A percentile compares a stretch with the other conserved stretches of the same genome.
phyloP scores from a whole-genome alignment of 2,888 invertebrate species.

The Hypena proboscidalis region DNA sequence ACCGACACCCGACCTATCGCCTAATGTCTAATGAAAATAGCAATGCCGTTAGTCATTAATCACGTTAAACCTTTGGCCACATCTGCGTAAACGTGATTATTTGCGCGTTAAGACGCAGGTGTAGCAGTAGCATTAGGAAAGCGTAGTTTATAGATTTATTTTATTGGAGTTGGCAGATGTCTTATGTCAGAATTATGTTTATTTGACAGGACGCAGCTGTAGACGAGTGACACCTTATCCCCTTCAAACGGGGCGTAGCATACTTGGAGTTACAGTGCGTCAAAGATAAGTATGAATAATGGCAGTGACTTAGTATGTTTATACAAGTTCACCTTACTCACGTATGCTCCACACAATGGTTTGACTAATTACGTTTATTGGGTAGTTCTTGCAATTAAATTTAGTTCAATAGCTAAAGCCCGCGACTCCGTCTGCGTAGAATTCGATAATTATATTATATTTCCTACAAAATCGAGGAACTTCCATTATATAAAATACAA shows the following conservation, averaged over 20 bases:
- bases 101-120: too few relatives aligned
- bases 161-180: slow-evolving; percentile 71
- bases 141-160: slow-evolving; percentile 63
- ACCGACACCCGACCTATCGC: too few relatives aligned
- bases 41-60: too few relatives aligned
- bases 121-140: slow-evolving; percentile 52
- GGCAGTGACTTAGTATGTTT: slow-evolving; percentile 54
- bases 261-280: slow-evolving; percentile 59
- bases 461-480: too few relatives aligned
- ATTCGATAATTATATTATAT: too few relatives aligned
- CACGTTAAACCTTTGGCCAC: too few relatives aligned
- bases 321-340: slow-evolving; percentile 47
- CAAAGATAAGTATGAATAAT: slow-evolving; percentile 72
- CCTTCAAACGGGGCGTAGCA: slow-evolving; percentile 56
- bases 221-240: slow-evolving; percentile 67
- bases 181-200: slow-evolving; percentile 77
- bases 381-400: slow-evolving; percentile 18
- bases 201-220: slow-evolving; percentile 75
- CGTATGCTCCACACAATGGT: too few relatives aligned
- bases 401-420: too few relatives aligned
- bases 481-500: too few relatives aligned
- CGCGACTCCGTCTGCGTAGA: too few relatives aligned
- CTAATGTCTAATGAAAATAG: too few relatives aligned
- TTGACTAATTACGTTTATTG: slow-evolving; percentile 38
- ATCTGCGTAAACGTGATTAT: too few relatives aligned